Base-by-base conservation (phyloP, 2,888 invertebrate species). In the Limnephilus rhombicus region DNA sequence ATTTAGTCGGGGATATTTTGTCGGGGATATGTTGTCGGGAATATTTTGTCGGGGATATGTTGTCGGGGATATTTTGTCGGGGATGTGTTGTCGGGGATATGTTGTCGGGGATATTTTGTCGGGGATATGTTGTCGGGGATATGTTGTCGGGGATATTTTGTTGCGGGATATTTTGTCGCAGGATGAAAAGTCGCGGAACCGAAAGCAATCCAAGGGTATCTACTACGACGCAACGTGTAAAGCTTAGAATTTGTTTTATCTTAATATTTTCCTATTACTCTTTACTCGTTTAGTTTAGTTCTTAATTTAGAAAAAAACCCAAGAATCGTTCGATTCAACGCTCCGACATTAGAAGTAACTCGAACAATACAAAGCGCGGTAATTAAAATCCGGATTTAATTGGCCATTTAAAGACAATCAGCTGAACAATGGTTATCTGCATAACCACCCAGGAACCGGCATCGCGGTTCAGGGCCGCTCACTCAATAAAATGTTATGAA, bases 371-470 rank as follows among this genome's bases (percentile, higher is more conserved):
- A 41, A 68, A 53, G 53, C 45, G 87, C n/a, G 31, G 87, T 92
- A 93, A 93, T 93, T 93, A 93, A 92, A 93, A 92, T 81, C 82
- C 80, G n/a, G 68, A 90, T 92, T 93, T 93, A 93, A 93, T 93
- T 93, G 93, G 91, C 90, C 92, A 93, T 93, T 93, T 92, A 92
- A 82, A 92, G 93, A 90, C 92, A 93, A 93, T 93, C 91, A 91
- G 90, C 80, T 86, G 90, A 91, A 93, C 93, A 93, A 93, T 93
- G 37, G 88, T 89, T 89, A 89, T 89, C 68, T 89, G 88, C 88
- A 89, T 89, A 80, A 80, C 12, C 80, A 37, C 88, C 29, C 45
- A 49, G 86, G 34, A 83, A n/a, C 34, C 7, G 37, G 11, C 37
- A 18, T 11, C 18, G 11, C 0, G 34, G 18, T 34, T 11, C 34